Conservation (phyloP, 2,888 invertebrate species). For the Nemurella pictetii region DNA sequence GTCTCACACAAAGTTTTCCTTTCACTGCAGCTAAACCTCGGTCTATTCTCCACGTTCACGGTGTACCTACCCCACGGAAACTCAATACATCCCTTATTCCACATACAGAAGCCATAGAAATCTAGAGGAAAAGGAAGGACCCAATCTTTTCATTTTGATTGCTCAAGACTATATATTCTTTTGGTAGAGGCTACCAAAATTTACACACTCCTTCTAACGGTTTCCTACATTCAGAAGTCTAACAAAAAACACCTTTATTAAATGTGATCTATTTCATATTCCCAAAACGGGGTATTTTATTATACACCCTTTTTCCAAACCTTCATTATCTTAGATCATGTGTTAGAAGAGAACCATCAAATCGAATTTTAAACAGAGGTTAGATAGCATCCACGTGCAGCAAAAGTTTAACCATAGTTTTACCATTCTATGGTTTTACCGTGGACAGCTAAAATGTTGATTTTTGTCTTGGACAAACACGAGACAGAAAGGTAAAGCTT, state of each 20-base stretch:
- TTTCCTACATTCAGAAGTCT: background rate
- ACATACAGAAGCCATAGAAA: conserved; percentile 10
- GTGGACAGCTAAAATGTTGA: background rate
- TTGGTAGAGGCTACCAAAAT: background rate
- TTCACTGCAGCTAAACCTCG: background rate
- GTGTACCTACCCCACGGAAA: background rate
- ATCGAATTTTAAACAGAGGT: background rate
- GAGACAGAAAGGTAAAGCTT: background rate
- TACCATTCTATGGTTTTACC: too few species aligned
- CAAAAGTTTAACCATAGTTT: too few species aligned
- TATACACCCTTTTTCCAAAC: background rate
- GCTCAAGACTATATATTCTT: background rate
- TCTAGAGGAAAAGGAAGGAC: background rate
- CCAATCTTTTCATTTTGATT: background rate
- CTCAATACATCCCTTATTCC: conserved; percentile 6
- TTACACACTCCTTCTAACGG: background rate
- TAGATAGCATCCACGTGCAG: too few species aligned
- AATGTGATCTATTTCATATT: background rate
- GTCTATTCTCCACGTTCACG: background rate
- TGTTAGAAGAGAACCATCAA: background rate
- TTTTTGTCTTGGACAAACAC: background rate
- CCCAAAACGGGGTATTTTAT: background rate
- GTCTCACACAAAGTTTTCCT: conserved; percentile 8
- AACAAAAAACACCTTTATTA: background rate
- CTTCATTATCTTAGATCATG: background rate